A percentile compares a stretch with the other conserved stretches of the same genome.
These are phyloP conservation scores for Dipus sagitta DNA, from an alignment of 2,797 vertebrate genomes.

Conservation along the genomic window DNA sequence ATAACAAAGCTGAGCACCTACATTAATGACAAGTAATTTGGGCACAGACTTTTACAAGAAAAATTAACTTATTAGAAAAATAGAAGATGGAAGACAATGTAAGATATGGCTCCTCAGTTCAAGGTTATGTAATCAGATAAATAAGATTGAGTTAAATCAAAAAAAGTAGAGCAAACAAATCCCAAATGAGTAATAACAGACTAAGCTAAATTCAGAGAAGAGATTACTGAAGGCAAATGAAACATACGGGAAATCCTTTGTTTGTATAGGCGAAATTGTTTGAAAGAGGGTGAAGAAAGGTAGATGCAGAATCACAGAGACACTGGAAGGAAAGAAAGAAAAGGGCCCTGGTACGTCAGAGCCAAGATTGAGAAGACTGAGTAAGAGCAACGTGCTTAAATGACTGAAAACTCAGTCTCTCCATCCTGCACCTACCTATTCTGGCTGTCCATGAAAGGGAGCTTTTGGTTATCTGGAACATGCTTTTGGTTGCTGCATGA, in stretches of 20 bases:
- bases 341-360: rapidly evolving
- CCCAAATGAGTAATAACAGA: background rate
- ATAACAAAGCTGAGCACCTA: background rate
- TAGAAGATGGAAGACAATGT: background rate
- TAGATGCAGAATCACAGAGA: background rate
- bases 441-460: background rate
- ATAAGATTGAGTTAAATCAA: background rate
- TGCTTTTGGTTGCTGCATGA: background rate
- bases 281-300: background rate
- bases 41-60: background rate
- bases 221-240: background rate
- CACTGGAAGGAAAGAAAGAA: background rate
- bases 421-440: background rate
- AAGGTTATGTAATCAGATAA: background rate
- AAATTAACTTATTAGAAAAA: background rate
- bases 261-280: background rate
- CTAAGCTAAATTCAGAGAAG: background rate
- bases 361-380: background rate
- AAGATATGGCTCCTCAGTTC: background rate
- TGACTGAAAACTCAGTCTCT: background rate
- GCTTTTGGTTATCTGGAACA: background rate
- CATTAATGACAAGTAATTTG: background rate
- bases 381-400: too few relatives aligned
- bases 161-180: background rate
- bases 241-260: background rate